These are phyloP conservation scores for Balearica regulorum DNA, from an alignment of 2,797 vertebrate genomes.

Conservation along the genomic window DNA sequence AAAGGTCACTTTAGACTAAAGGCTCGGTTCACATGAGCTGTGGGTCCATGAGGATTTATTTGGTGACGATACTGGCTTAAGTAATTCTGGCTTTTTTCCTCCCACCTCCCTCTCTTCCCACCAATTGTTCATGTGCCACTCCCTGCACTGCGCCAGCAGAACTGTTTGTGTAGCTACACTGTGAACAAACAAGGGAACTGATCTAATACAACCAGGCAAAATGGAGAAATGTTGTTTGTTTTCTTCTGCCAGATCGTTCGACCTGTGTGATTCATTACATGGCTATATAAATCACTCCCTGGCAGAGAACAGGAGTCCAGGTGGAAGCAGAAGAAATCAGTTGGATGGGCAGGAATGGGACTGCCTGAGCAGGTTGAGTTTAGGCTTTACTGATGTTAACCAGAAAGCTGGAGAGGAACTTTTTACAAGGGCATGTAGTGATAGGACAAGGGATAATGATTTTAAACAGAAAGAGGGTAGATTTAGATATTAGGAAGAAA, in stretches of 20 bases:
- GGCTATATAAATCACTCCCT: not conserved
- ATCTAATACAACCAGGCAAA: not conserved
- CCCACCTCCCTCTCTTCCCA: constrained; percentile 6
- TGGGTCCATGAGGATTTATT: constrained; percentile 10
- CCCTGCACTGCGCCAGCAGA: not conserved
- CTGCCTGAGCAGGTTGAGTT: not conserved
- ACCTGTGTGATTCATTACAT: not conserved
- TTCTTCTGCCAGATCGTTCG: not conserved
- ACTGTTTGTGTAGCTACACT: not conserved
- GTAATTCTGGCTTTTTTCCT: constrained; percentile 8
- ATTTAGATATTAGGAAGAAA: no score
- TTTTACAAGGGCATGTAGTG: no score
- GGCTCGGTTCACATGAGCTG: not conserved
- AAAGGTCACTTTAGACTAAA: not conserved
- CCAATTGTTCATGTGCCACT: not conserved
- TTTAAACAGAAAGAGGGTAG: no score
- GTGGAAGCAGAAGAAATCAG: not conserved
- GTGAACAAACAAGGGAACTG: constrained; percentile 8
- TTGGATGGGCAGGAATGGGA: not conserved
- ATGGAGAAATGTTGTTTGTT: not conserved
- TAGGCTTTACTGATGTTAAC: not conserved
- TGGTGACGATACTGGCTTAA: not conserved
- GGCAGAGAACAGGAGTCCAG: not conserved
- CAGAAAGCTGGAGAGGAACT: no score
- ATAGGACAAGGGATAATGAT: no score